These are phyloP conservation scores for Calypte anna DNA, from an alignment of 2,113 vertebrate species.

Conservation along the genomic window DNA sequence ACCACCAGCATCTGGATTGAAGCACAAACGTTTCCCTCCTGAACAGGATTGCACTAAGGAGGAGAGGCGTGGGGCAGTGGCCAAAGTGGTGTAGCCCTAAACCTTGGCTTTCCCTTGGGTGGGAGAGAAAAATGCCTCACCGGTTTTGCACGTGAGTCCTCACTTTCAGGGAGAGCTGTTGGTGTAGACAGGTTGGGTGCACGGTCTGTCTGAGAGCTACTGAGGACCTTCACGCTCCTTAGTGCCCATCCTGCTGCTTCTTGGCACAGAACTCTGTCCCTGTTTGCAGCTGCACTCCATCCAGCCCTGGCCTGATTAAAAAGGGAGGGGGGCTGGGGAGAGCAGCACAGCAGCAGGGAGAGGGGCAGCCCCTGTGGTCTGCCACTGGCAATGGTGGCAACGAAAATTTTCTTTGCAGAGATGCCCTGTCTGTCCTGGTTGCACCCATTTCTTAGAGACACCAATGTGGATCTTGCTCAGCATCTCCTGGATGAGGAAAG, in stretches of 20 bases:
- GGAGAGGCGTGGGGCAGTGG: fast-evolving
- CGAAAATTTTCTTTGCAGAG: neutral
- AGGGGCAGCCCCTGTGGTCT: neutral
- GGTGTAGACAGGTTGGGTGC: fast-evolving
- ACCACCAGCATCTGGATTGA: neutral
- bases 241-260: neutral
- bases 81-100: neutral
- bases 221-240: fast-evolving
- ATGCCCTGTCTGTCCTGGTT: fast-evolving
- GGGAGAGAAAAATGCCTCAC: neutral
- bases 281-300: neutral
- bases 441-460: neutral
- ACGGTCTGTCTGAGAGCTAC: neutral
- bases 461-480: neutral
- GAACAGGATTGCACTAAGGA: neutral
- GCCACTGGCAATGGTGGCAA: fast-evolving
- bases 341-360: too few species aligned
- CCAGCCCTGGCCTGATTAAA: neutral
- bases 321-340: neutral
- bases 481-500: neutral
- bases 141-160: fast-evolving
- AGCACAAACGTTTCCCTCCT: neutral
- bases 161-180: fast-evolving
- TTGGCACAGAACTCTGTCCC: fast-evolving
- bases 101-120: neutral